These are phyloP conservation scores for Marcusenius ussheri DNA, from an alignment of 2,113 vertebrate species.

Conservation along the genomic window DNA sequence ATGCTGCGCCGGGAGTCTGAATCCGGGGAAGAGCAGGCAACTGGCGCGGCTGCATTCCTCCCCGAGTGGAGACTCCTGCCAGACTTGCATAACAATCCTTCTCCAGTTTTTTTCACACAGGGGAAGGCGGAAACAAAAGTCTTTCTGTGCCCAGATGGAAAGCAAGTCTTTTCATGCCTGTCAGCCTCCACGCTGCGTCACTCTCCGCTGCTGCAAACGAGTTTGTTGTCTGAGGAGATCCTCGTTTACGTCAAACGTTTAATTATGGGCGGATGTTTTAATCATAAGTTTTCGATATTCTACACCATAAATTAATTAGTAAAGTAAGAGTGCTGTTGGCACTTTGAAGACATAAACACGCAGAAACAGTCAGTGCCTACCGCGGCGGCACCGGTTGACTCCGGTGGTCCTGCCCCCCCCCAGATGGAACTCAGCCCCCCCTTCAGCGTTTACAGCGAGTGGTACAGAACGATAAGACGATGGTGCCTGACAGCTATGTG, in stretches of 20 bases:
- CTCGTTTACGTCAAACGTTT: neutral
- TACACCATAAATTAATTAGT: neutral
- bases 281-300: neutral
- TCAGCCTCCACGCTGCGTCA: neutral
- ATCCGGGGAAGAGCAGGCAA: neutral
- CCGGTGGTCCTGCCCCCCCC: neutral
- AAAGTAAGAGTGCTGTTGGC: neutral
- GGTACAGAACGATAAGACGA: no score
- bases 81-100: slow-evolving; percentile 56
- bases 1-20: slow-evolving; percentile 39
- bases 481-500: no score
- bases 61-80: slow-evolving; percentile 38
- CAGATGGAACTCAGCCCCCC: no score
- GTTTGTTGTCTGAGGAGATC: neutral
- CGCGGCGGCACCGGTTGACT: neutral
- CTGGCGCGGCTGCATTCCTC: slow-evolving; percentile 40
- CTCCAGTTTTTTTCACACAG: neutral
- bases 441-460: no score
- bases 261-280: neutral
- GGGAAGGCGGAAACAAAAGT: slow-evolving; percentile 38
- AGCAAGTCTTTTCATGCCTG: neutral
- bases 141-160: slow-evolving; percentile 29
- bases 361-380: neutral
- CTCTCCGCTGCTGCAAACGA: neutral
- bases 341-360: neutral